Percentiles rank a stretch among this genome's conserved stretches.
Evolutionary conservation across 2,888 invertebrate genomes (phyloP).

Genomic region (Panzeria rudis): DNA sequence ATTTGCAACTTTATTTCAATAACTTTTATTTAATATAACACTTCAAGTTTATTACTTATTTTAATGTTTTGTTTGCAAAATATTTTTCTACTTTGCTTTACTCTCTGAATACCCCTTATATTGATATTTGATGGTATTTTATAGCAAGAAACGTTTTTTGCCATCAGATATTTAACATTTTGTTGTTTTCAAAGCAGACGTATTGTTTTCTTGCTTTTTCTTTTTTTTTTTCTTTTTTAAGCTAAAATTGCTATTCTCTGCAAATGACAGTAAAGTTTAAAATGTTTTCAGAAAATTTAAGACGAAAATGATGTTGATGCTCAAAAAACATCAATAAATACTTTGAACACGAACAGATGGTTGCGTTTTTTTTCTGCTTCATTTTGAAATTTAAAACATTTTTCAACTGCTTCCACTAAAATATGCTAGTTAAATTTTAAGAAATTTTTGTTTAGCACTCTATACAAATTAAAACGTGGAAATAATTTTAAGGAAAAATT

Average conservation of each 20-base stretch:
- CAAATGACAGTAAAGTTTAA: slow-evolving; percentile 50
- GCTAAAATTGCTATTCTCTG: slow-evolving; percentile 39
- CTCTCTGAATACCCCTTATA: slow-evolving; percentile 7
- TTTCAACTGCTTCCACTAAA: slow-evolving; percentile 16
- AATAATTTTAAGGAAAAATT: background rate
- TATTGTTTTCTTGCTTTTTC: slow-evolving; percentile 30
- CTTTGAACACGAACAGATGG: slow-evolving; percentile 25
- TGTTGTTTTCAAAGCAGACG: slow-evolving; percentile 6
- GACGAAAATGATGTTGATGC: slow-evolving; percentile 28
- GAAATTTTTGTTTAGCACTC: background rate
- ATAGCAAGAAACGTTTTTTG: slow-evolving; percentile 2
- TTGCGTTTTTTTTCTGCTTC: background rate
- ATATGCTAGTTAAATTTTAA: slow-evolving; percentile 15
- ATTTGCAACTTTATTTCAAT: background rate
- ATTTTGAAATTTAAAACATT: slow-evolving; percentile 16
- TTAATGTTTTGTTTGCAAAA: background rate
- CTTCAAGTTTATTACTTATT: background rate
- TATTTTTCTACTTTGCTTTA: background rate
- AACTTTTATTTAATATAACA: background rate
- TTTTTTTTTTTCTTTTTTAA: slow-evolving; percentile 19
- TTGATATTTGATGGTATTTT: slow-evolving; percentile 46
- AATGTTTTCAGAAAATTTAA: slow-evolving; percentile 28
- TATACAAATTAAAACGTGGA: background rate
- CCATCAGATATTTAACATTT: slow-evolving; percentile 47
- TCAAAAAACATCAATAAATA: slow-evolving; percentile 15